These are phyloP conservation scores for Caenorhabditis imperialis DNA, from an alignment of 2,888 invertebrate genomes.

Conservation along the genomic window DNA sequence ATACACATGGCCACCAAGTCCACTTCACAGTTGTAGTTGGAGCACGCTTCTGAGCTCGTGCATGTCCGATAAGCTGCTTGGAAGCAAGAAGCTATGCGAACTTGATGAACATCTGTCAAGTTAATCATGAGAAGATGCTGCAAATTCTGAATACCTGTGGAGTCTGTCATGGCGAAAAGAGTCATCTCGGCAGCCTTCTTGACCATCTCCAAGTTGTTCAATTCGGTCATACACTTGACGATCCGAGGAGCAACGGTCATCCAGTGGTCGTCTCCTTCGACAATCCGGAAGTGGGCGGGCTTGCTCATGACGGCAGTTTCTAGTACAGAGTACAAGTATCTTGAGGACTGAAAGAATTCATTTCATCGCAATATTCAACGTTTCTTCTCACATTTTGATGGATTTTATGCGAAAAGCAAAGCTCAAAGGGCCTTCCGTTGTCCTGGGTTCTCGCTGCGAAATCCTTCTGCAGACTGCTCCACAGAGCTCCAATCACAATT, in stretches of 20 bases:
- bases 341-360: constrained; percentile 46
- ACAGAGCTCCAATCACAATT: constrained; percentile 39
- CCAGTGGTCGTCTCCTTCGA: constrained; percentile 63
- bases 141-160: constrained; percentile 35
- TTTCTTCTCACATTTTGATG: constrained; percentile 53
- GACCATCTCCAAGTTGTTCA: constrained; percentile 9
- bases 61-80: constrained; percentile 18
- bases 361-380: not conserved
- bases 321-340: constrained; percentile 53
- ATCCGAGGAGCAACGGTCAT: constrained; percentile 48
- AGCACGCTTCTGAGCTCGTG: no score
- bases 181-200: constrained; percentile 37
- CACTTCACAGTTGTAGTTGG: not conserved
- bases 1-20: constrained; percentile 2
- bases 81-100: constrained; percentile 61
- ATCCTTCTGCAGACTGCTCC: constrained; percentile 45
- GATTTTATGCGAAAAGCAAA: constrained; percentile 2
- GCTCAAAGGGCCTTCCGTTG: no score
- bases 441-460: not conserved
- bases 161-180: constrained; percentile 21
- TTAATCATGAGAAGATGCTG: no score
- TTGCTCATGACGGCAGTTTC: constrained; percentile 34
- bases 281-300: constrained; percentile 42
- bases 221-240: constrained; percentile 20
- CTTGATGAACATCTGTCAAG: constrained; percentile 60